Evolutionary conservation across 2,888 invertebrate genomes (phyloP), one percentile per base, ranked within the genome.

Genomic region (Miltochrista miniata): DNA sequence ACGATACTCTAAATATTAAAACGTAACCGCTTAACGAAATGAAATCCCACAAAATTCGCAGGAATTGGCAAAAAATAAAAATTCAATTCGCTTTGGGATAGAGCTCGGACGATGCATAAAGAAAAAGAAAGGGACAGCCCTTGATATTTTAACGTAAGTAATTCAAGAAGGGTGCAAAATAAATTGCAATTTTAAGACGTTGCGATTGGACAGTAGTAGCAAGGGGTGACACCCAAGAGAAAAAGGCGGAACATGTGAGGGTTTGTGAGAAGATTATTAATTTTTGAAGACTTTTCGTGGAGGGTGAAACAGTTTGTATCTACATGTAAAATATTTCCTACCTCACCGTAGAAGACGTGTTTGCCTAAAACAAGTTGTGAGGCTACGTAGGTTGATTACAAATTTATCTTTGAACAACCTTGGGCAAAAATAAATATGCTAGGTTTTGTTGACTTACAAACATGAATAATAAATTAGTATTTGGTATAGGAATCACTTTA

Each of bases 141-240:
- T 48, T 69, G 59, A 67, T 81, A 78, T 83, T 85, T 84, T 86
- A 85, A 31, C 31, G 31, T 82, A 81, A 82, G 74, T 70, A 73
- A 74, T 72, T 64, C 59, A 65, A 66, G 67, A 75, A 72, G 81
- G 83, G 73, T 62, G 58, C 58, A 56, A 69, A 72, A 81, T 81
- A 81, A 82, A 83, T 79, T 78, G 77, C 78, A 74, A 79, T 73
- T 79, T 79, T 78, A 76, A 74, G 76, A 67, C 68, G 58, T 50
- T 59, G 56, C 74, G 44, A 87, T 87, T 88, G 88, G 89, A 65
- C 62, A 69, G 68, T 55, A 64, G 71, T 37, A 44, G 71, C 57
- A 59, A 77, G 79, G 84, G 85, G 85, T 76, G 70, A 72, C 80
- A 79, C 81, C 68, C 65, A 64, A 64, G 60, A 57, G 53, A 52